Conservation (phyloP, 2,797 vertebrate genomes). For the Gymnoscopelus braueri region DNA sequence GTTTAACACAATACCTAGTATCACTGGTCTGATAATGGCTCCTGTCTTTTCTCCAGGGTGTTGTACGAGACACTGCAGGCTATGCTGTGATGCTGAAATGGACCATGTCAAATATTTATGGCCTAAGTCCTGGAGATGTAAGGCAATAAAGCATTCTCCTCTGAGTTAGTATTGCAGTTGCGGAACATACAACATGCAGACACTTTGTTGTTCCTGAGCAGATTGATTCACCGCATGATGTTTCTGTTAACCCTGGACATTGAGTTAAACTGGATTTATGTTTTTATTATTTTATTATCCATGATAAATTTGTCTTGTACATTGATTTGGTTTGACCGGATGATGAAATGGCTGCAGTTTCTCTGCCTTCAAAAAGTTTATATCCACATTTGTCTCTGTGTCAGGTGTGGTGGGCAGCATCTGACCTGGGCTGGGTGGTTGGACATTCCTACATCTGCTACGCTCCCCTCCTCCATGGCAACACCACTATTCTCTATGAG, state of each 20-base stretch:
- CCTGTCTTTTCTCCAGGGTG: conserved; percentile 81
- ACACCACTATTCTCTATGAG: conserved; percentile 94
- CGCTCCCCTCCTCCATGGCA: conserved; percentile 93
- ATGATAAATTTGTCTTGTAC: too few species aligned
- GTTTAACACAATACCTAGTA: conserved; percentile 21
- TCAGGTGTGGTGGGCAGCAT: conserved; percentile 99
- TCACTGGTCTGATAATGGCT: conserved; percentile 31
- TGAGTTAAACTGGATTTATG: too few species aligned
- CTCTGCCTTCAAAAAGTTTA: too few species aligned
- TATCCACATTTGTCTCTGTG: conserved; percentile 1
- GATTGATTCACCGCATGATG: neutral
- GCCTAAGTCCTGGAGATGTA: conserved; percentile 93
- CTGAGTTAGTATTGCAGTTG: conserved; percentile 11
- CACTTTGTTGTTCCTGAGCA: neutral
- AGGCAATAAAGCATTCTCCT: conserved; percentile 54
- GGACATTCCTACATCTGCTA: conserved; percentile 99
- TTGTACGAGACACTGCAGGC: conserved; percentile 92
- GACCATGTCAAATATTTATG: conserved; percentile 97
- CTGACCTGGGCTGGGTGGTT: conserved; percentile 98
- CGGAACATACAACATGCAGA: conserved; percentile 24
- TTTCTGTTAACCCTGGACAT: neutral
- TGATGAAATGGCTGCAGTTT: too few species aligned
- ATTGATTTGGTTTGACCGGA: too few species aligned
- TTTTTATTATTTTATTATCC: too few species aligned
- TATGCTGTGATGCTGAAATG: conserved; percentile 97